Evolutionary conservation across 2,113 vertebrate species (phyloP), one percentile per base, ranked within the genome.

Genomic region (Hucho hucho): DNA sequence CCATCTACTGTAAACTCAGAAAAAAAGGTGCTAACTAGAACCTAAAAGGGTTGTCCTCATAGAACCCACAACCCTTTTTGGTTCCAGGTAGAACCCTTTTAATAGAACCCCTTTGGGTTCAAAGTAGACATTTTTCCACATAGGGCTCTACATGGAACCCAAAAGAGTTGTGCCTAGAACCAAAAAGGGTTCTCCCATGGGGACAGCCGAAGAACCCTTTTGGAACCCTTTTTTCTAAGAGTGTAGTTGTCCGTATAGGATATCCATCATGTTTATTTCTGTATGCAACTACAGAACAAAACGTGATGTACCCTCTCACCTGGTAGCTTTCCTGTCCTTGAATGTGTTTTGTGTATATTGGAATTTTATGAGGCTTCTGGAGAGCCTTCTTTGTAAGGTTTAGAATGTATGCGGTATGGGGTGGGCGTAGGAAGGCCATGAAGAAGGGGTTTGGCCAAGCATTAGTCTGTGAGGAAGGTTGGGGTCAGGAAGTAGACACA

Each of bases 401-500:
- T n/a, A 37, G 25, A 61, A 49, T 43, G 37, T 20, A 63, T 63
- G n/a, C 1, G 26, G 7, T 46, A 81, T 26, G 63, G 43, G 24
- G 64, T 56, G 63, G 49, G 4, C 25, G 81, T 32, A 59, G 47
- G 24, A 63, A 56, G 63, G 49, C 2, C 28, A 56, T 46, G 46
- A 74, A 26, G 78, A 25, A 69, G 75, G 71, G 73, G 71, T 64
- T 53, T 75, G 72, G 69, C 80, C 77, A 84, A 72, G 68, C 78
- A 75, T 72, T 74, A 71, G 46, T 20, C 70, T 1, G 3, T 69
- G 18, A 73, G 32, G 75, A 77, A 69, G 26, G 75, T 75, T 72
- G 49, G 56, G 76, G 73, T 87, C 22, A 79, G 80, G 78, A 72
- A 82, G 80, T 75, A 75, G 71, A 81, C 82, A 78, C 79, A 75